Conservation (phyloP, 2,113 vertebrate genomes). For the Micronisus gabar region DNA sequence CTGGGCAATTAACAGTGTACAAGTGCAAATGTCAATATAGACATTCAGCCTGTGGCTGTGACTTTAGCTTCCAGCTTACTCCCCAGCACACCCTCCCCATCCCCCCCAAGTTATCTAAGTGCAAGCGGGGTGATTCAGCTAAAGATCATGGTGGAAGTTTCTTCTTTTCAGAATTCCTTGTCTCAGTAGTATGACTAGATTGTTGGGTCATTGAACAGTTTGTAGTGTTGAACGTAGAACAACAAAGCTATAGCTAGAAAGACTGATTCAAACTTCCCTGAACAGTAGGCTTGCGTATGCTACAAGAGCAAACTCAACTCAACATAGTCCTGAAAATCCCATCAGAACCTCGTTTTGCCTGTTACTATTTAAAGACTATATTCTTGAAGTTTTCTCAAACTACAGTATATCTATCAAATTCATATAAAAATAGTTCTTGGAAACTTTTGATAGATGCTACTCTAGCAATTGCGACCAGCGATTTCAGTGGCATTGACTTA, state of each 20-base stretch:
- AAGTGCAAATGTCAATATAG: rapidly evolving
- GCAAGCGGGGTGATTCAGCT: not conserved
- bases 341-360: not conserved
- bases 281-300: rapidly evolving
- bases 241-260: not conserved
- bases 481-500: not conserved
- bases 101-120: not conserved
- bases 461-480: not conserved
- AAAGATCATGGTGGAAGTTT: not conserved
- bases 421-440: not conserved
- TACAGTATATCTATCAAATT: not conserved
- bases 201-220: not conserved
- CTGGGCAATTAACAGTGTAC: not conserved
- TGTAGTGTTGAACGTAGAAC: not conserved
- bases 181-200: not conserved
- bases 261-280: not conserved
- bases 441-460: not conserved
- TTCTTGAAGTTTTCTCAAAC: not conserved
- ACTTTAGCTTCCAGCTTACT: not conserved
- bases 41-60: not conserved
- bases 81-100: not conserved
- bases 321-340: not conserved
- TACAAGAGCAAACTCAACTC: not conserved
- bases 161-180: not conserved
- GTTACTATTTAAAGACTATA: not conserved